Percentiles rank a stretch among this genome's conserved stretches.
phyloP scores from a whole-genome alignment of 2,888 invertebrate species.

The Yponomeuta plumbellus region DNA sequence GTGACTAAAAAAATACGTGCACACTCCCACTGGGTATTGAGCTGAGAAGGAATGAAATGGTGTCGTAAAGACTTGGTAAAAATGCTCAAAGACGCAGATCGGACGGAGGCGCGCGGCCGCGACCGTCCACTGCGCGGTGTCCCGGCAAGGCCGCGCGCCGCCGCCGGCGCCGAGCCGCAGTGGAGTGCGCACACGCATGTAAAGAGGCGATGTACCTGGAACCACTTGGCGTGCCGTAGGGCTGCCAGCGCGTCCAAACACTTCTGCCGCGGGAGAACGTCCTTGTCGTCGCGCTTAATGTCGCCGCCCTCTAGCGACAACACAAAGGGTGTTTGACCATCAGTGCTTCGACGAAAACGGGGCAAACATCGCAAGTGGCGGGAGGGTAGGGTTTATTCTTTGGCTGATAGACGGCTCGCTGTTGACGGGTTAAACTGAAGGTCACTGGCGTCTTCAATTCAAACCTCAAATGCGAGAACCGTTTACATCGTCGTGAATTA shows the following conservation, averaged over 20 bases:
- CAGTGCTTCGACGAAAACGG: conserved; percentile 68
- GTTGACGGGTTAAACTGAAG: neutral
- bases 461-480: neutral
- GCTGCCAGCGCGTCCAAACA: conserved; percentile 99
- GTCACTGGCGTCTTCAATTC: neutral
- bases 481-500: neutral
- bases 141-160: no score
- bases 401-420: neutral
- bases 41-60: neutral
- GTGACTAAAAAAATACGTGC: conserved; percentile 70
- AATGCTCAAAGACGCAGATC: neutral
- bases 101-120: neutral
- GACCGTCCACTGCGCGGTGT: no score
- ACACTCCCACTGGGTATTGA: conserved; percentile 41
- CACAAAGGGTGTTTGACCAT: conserved; percentile 88
- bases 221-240: conserved; percentile 99
- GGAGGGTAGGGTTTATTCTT: conserved; percentile 23
- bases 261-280: conserved; percentile 98
- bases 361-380: conserved; percentile 57
- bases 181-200: conserved; percentile 60
- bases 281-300: conserved; percentile 87
- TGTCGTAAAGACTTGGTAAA: neutral
- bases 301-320: conserved; percentile 78
- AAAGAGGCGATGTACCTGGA: conserved; percentile 89
- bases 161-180: conserved; percentile 15